Evolutionary conservation across 2,113 vertebrate genomes (phyloP).

Genomic region (Puffinus mauretanicus): DNA sequence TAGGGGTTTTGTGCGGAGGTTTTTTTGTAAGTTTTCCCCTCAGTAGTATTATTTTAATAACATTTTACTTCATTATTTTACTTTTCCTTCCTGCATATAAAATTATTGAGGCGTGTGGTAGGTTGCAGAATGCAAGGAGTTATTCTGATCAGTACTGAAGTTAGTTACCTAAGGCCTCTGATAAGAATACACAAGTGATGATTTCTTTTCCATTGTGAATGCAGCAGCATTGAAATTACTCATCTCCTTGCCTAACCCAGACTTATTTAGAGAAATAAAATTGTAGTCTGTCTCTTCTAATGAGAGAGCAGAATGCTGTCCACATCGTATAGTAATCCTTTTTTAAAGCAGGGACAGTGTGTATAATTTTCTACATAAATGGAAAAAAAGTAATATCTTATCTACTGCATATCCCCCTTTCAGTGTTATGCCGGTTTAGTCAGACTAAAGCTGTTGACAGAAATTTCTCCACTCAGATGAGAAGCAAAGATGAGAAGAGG

Average conservation of each 20-base stretch:
- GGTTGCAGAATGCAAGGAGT: not conserved
- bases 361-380: slow-evolving; percentile 71
- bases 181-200: slow-evolving; percentile 61
- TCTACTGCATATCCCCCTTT: slow-evolving; percentile 45
- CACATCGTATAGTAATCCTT: slow-evolving; percentile 57
- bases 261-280: slow-evolving; percentile 70
- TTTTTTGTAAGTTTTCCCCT: not conserved
- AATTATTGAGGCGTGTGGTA: slow-evolving; percentile 34
- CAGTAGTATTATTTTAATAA: slow-evolving; percentile 15
- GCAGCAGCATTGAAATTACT: slow-evolving; percentile 61
- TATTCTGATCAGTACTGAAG: slow-evolving; percentile 33
- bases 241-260: slow-evolving; percentile 46
- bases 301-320: slow-evolving; percentile 57
- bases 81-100: slow-evolving; percentile 12
- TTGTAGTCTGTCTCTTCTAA: slow-evolving; percentile 64
- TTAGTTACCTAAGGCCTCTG: slow-evolving; percentile 50
- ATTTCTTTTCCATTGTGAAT: slow-evolving; percentile 60
- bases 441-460: slow-evolving; percentile 67
- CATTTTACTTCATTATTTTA: slow-evolving; percentile 53
- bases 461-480: slow-evolving; percentile 69
- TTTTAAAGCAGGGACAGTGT: slow-evolving; percentile 55
- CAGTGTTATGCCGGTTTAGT: slow-evolving; percentile 47
- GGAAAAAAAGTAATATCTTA: slow-evolving; percentile 66
- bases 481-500: slow-evolving; percentile 72
- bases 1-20: not conserved